A percentile compares a stretch with the other conserved stretches of the same genome.
These are phyloP conservation scores for Molanna angustata DNA, from an alignment of 2,888 invertebrate species.

Conservation along the genomic window DNA sequence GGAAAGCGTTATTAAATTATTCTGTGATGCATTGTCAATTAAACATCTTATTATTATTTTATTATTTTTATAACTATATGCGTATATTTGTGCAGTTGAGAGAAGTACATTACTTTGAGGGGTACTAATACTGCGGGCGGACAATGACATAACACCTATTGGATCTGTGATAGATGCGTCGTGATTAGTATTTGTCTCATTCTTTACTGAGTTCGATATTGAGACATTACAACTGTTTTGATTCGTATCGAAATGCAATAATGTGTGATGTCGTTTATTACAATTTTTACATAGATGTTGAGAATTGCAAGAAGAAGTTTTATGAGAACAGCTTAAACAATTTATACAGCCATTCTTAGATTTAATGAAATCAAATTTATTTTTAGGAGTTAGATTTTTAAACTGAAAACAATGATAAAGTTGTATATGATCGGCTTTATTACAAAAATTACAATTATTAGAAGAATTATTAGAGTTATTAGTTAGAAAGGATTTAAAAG, in stretches of 20 bases:
- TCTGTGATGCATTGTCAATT: no score
- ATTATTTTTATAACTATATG: neutral
- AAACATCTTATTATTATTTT: conserved; percentile 1
- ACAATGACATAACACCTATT: neutral
- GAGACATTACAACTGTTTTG: no score
- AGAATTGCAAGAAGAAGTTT: neutral
- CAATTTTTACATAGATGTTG: neutral
- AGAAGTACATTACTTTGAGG: neutral
- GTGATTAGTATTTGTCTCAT: neutral
- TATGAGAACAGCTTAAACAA: conserved; percentile 1
- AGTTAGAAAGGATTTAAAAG: neutral
- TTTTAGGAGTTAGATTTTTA: neutral
- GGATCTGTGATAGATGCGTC: neutral
- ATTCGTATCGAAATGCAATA: conserved; percentile 1
- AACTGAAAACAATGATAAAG: neutral
- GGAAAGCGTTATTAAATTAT: conserved; percentile 1
- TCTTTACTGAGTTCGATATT: no score
- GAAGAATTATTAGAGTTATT: neutral
- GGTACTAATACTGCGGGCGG: neutral
- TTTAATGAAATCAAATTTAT: neutral
- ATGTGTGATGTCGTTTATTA: conserved; percentile 1
- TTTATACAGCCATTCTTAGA: conserved; percentile 1
- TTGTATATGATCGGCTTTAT: neutral
- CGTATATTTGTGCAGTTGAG: conserved; percentile 2
- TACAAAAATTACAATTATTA: neutral